phyloP scores from a whole-genome alignment of 2,797 vertebrate species.

The Zenarchopterus dispar region DNA sequence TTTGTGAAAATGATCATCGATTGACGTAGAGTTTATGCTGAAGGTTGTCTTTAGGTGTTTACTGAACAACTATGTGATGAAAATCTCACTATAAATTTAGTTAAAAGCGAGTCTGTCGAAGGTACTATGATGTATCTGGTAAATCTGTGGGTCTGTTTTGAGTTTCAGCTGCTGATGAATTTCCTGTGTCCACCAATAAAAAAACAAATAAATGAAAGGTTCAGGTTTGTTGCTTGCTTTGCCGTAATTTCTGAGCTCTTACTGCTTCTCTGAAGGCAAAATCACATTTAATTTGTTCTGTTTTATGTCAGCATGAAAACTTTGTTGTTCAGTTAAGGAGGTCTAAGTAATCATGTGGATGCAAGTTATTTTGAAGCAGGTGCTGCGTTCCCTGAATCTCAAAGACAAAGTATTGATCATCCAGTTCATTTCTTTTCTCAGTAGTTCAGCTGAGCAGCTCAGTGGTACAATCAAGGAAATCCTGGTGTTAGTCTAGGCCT shows the following conservation, averaged over 20 bases:
- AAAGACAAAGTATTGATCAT: too few species aligned
- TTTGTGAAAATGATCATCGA: neutral
- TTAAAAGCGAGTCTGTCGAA: neutral
- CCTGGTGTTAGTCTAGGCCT: conserved; percentile 5
- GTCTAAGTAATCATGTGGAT: too few species aligned
- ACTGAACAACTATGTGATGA: neutral
- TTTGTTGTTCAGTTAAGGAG: too few species aligned
- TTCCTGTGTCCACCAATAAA: neutral
- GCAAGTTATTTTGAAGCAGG: too few species aligned
- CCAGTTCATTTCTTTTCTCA: too few species aligned
- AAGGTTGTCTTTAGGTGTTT: neutral
- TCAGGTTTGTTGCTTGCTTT: too few species aligned
- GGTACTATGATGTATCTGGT: neutral
- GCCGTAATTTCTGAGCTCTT: too few species aligned
- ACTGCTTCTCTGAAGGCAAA: too few species aligned
- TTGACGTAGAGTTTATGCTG: neutral
- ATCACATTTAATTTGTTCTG: too few species aligned
- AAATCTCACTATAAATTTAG: neutral
- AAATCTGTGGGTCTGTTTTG: neutral
- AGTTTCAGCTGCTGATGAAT: neutral
- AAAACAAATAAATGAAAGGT: too few species aligned
- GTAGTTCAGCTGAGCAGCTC: conserved; percentile 1
- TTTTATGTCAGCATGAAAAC: too few species aligned
- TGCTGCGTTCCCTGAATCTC: too few species aligned
- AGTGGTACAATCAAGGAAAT: neutral